Evolutionary conservation across 2,888 invertebrate species (phyloP).

Genomic region (Mallateleia sp.): DNA sequence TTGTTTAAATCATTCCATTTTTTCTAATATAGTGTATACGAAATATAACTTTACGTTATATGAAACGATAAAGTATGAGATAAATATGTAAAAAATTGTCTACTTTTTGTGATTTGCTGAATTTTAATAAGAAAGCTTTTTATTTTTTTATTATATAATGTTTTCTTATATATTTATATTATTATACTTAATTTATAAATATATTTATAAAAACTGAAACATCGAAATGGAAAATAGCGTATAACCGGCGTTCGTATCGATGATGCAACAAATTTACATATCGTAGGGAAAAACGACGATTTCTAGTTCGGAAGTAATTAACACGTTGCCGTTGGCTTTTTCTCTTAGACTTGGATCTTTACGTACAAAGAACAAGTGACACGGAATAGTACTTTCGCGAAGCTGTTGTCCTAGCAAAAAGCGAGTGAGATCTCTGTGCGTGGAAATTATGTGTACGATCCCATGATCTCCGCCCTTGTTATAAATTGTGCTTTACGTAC

Average conservation of each 20-base stretch:
- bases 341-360: constrained; percentile 22
- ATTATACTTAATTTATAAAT: no score
- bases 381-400: constrained; percentile 74
- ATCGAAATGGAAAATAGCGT: constrained; percentile 7
- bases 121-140: no score
- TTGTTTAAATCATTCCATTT: no score
- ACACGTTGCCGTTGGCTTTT: constrained; percentile 52
- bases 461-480: constrained; percentile 85
- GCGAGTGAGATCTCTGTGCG: constrained; percentile 82
- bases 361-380: constrained; percentile 65
- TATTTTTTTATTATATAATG: no score
- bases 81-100: no score
- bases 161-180: no score
- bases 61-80: no score
- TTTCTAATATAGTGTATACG: no score
- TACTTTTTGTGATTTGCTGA: no score
- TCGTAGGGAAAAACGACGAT: constrained; percentile 39
- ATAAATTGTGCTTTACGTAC: constrained; percentile 52
- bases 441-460: constrained; percentile 85
- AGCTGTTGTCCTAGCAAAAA: constrained; percentile 65
- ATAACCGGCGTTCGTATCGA: constrained; percentile 10
- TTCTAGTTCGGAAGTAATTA: constrained; percentile 75
- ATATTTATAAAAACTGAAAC: constrained; percentile 39
- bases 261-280: constrained; percentile 53
- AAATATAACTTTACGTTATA: no score